phyloP scores from a whole-genome alignment of 2,113 vertebrate genomes.

The Acrocephalus kingi region DNA sequence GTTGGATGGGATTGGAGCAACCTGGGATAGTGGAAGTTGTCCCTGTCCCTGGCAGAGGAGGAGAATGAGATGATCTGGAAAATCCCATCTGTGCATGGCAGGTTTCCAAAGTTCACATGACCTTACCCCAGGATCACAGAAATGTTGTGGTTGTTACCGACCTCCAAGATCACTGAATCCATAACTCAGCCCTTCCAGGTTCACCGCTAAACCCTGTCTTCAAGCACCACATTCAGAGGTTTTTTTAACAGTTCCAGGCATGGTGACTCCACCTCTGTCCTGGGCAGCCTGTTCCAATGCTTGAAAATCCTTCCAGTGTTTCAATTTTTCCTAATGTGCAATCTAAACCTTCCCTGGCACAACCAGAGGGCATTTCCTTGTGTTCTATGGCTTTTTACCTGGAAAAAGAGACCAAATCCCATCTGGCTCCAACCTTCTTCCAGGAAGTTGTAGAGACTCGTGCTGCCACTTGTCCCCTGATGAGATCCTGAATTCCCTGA shows the following conservation, averaged over 20 bases:
- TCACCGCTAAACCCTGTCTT: background rate
- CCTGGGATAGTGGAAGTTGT: background rate
- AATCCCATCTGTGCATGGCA: background rate
- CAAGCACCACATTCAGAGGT: fast-evolving
- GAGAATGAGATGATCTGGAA: background rate
- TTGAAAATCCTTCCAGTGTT: background rate
- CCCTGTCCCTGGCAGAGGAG: background rate
- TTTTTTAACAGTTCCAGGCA: no score
- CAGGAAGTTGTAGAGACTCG: background rate
- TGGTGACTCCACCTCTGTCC: background rate
- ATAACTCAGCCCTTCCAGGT: background rate
- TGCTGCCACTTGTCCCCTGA: background rate
- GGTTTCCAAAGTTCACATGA: background rate
- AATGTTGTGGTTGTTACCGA: fast-evolving
- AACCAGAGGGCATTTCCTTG: background rate
- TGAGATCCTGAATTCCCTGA: background rate
- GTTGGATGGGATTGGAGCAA: fast-evolving
- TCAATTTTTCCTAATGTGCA: background rate
- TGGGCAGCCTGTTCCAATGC: background rate
- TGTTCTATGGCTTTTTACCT: fast-evolving
- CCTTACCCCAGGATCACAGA: background rate
- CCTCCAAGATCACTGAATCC: background rate
- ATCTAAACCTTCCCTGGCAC: background rate
- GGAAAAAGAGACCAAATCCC: background rate
- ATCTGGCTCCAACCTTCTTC: background rate